These are phyloP conservation scores for Darevskia nairensis DNA, from an alignment of 2,797 vertebrate species.

Conservation along the genomic window DNA sequence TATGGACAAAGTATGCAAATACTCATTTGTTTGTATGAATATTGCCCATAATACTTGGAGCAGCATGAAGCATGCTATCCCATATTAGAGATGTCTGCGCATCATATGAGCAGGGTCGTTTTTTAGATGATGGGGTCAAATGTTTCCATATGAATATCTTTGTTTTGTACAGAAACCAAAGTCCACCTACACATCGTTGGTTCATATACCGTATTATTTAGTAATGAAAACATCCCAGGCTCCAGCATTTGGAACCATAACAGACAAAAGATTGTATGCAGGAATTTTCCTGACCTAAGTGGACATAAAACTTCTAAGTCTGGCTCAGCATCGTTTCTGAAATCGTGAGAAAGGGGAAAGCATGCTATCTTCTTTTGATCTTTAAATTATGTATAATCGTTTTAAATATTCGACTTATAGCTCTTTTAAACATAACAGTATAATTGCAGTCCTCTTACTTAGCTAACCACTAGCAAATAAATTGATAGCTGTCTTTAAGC, in stretches of 20 bases:
- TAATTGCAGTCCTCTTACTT: conserved; percentile 3
- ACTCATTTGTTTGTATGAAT: conserved; percentile 17
- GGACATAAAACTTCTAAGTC: background rate
- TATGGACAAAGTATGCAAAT: rapidly evolving
- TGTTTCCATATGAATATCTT: conserved; percentile 26
- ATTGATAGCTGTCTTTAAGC: background rate
- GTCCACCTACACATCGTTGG: conserved; percentile 5
- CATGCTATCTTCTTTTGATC: background rate
- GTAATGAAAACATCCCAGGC: conserved; percentile 1
- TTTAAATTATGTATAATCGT: background rate
- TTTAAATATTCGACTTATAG: conserved; percentile 15
- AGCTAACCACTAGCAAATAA: background rate
- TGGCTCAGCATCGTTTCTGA: background rate
- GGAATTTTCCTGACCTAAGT: background rate
- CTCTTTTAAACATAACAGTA: background rate
- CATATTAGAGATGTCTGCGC: conserved; percentile 1
- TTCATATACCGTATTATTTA: conserved; percentile 20
- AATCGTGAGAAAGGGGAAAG: background rate
- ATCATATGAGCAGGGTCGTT: conserved; percentile 1
- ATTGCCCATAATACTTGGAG: conserved; percentile 3
- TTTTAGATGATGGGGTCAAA: conserved; percentile 23
- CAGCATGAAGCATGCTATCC: background rate
- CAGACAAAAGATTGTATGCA: background rate
- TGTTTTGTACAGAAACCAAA: conserved; percentile 19
- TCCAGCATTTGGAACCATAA: background rate